Evolutionary conservation across 1,140 invertebrate species (phyloP), one percentile per base, ranked within the genome.

Genomic region (Lepidostoma basale): DNA sequence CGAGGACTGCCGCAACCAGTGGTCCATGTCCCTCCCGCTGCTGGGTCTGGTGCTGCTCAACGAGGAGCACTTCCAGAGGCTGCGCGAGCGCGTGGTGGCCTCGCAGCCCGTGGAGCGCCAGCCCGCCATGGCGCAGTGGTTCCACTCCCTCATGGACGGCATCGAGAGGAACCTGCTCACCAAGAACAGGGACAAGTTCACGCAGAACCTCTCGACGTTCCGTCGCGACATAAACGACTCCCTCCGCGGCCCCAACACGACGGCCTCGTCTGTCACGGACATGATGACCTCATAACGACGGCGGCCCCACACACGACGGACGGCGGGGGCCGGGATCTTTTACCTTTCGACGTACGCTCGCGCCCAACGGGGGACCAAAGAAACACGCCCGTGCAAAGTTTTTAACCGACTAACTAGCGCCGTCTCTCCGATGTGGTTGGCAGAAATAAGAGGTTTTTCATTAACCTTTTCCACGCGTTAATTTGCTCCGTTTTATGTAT

Each of bases 101-200:
- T 90, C 88, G 78, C 96, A 98, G 81, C 91, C 95, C 26, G 84
- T 90, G 33, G 96, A 98, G 72, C 97, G 97, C 77, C 96, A 98
- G 82, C 85, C 87, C 70, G 89, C 91, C 20, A 95, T 98, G 89
- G 93, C 91, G 33, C 89, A 94, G 75, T 98, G 95, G 90, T 98
- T 99, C 84, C 92, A 95, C 74, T 94, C 90, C 78, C 86, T 99
- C 36, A 99, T 99, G 97, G 90, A 94, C 62, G 95, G 95, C 20
- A 95, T 99, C 74, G 97, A 98, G 82, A 86, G 94, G 74, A 98
- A 97, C 84, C 86, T 99, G 68, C 87, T 97, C 23, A 95, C 93
- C 22, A 98, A 97, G 86, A 99, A 99, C 83, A 89, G 97, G 78
- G 97, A 99, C 83, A 95, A 92, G 95, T 98, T 99, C 83, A 98